These are phyloP conservation scores for Dipodomys spectabilis DNA, from an alignment of 2,113 vertebrate species.

Conservation along the genomic window DNA sequence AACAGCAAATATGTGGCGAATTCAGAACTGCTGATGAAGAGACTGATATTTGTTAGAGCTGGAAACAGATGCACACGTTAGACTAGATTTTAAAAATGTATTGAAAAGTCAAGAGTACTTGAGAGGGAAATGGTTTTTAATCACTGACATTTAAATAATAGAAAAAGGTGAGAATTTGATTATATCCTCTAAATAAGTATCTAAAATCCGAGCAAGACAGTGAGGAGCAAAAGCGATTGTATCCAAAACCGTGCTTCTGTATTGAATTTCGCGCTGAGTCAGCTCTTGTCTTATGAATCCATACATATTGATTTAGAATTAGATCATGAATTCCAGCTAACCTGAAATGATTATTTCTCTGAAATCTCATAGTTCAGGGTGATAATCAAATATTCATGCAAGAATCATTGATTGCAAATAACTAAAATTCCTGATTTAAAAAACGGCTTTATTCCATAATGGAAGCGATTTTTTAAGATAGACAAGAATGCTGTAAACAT, in stretches of 20 bases:
- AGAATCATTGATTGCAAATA: slow-evolving; percentile 35
- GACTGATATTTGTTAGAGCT: slow-evolving; percentile 38
- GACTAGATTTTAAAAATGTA: slow-evolving; percentile 2
- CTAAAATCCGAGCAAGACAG: slow-evolving; percentile 39
- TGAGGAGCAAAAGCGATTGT: not conserved
- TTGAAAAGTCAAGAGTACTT: slow-evolving; percentile 34
- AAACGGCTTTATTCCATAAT: not conserved
- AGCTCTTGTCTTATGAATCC: slow-evolving; percentile 23
- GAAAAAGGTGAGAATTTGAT: slow-evolving; percentile 30
- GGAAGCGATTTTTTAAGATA: not conserved
- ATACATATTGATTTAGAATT: slow-evolving; percentile 55
- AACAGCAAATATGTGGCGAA: slow-evolving; percentile 2
- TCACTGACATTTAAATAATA: slow-evolving; percentile 42
- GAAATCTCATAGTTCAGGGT: not conserved
- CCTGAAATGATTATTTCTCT: slow-evolving; percentile 14
- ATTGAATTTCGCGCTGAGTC: slow-evolving; percentile 8
- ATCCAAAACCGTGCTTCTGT: not conserved
- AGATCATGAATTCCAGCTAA: slow-evolving; percentile 24
- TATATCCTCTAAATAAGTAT: slow-evolving; percentile 36
- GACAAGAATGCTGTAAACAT: not conserved
- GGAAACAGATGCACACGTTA: slow-evolving; percentile 42
- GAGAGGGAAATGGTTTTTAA: slow-evolving; percentile 41
- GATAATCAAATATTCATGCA: not conserved
- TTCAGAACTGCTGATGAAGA: slow-evolving; percentile 37
- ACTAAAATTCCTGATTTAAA: not conserved